These are phyloP conservation scores for Apodemia zela DNA, from an alignment of 2,888 invertebrate genomes.

Conservation along the genomic window DNA sequence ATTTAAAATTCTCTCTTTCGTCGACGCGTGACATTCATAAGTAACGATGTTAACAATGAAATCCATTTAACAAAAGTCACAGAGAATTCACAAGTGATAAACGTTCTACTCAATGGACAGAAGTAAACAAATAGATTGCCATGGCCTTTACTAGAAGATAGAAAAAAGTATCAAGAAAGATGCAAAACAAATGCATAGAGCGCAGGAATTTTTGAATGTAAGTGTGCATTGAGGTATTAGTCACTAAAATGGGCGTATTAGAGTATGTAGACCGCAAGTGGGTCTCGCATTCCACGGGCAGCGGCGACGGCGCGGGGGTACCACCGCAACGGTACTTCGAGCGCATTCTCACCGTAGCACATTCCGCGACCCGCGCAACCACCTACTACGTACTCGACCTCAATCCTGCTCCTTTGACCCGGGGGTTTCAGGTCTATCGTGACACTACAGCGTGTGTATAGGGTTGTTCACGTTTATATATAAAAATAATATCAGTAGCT, in stretches of 20 bases:
- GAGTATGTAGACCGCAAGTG: slow-evolving; percentile 61
- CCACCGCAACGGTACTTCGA: slow-evolving; percentile 71
- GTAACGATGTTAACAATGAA: slow-evolving; percentile 2
- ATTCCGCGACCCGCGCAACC: slow-evolving; percentile 56
- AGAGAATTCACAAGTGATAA: not conserved
- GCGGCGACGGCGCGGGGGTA: slow-evolving; percentile 43
- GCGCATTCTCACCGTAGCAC: slow-evolving; percentile 74
- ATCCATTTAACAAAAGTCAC: not conserved
- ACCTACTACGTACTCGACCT: slow-evolving; percentile 52
- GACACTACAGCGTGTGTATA: not conserved
- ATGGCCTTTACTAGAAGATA: not conserved
- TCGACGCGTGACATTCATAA: not conserved
- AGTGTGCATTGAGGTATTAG: slow-evolving; percentile 57
- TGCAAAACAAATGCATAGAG: slow-evolving; percentile 13
- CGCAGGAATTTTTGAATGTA: slow-evolving; percentile 19
- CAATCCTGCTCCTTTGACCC: slow-evolving; percentile 42
- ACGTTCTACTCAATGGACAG: not conserved
- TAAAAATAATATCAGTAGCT: too few relatives aligned
- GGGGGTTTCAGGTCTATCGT: slow-evolving; percentile 18
- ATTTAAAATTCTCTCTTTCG: not conserved
- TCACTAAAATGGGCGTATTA: slow-evolving; percentile 56
- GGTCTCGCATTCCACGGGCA: slow-evolving; percentile 71
- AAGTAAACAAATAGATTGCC: slow-evolving; percentile 1
- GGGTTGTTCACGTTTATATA: too few relatives aligned
- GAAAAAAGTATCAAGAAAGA: not conserved